Evolutionary conservation across 2,113 vertebrate species (phyloP), one percentile per base, ranked within the genome.

Genomic region (Pangasianodon gigas): DNA sequence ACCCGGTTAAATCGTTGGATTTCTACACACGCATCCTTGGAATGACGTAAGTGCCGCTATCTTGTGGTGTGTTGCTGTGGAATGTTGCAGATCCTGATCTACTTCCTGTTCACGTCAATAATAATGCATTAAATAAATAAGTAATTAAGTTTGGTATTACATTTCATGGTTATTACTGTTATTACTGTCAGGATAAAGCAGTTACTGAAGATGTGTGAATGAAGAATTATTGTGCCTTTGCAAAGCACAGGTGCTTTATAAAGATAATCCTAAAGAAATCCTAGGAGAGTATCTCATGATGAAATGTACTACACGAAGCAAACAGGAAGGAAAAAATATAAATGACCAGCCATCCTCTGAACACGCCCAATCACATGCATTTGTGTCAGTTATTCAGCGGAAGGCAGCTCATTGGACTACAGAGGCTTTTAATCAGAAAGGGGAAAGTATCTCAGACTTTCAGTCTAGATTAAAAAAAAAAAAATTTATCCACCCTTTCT

Each of bases 1-100:
- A 99, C 95, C 98, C 98, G 1, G 96, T 96, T 62, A 99, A 98
- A 89, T 99, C 98, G 1, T 19, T 99, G 94, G 97, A 99, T 93
- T 99, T 99, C 94, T 99, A 99, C 95, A 99, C 98, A n/a, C 96
- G 97, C 91, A 92, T 99, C 93, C 97, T 99, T 60, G 98, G 98
- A 94, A 98, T 99, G 98, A 98, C 97, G 98, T 99, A 92, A 98
- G 98, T 97, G 79, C 29, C 21, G 1, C 29, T 6, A 18, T 52
- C 52, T 52, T 51, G 85, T 11, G 44, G 5, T 62, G 2, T 8
- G 24, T 2, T 26, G 4, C n/a, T 62, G 6, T 86, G 60, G 60
- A 79, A 85, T 32, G 71, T 84, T 16, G 51, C 24, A 6, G 51
- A 54, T 83, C 80, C 58, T 21, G 69, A 77, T 85, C 46, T 51